Conservation (phyloP, 2,888 invertebrate species). For the Nesidiocoris tenuis region DNA sequence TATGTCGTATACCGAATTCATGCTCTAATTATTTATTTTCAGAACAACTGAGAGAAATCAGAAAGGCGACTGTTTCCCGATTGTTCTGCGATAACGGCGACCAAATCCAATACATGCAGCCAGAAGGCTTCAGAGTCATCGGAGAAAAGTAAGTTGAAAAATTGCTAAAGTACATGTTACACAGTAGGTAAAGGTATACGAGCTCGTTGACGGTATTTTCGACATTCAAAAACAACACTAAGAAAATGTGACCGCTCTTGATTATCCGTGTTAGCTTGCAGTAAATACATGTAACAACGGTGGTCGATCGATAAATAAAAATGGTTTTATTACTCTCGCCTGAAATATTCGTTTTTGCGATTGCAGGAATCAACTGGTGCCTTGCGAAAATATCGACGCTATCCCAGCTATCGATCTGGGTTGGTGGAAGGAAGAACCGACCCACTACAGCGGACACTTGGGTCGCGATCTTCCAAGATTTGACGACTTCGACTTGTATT, state of each 20-base stretch:
- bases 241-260: no score
- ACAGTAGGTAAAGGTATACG: no score
- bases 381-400: slow-evolving; percentile 57
- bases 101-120: slow-evolving; percentile 66
- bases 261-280: no score
- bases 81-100: slow-evolving; percentile 79
- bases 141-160: slow-evolving; percentile 50
- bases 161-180: neutral
- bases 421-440: slow-evolving; percentile 58
- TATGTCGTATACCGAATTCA: no score
- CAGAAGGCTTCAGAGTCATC: slow-evolving; percentile 59
- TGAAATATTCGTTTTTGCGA: no score
- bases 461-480: no score
- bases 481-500: slow-evolving; percentile 1
- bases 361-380: slow-evolving; percentile 60
- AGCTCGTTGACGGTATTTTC: no score
- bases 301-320: no score
- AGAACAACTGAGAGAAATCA: slow-evolving; percentile 72
- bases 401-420: slow-evolving; percentile 59
- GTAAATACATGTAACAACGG: no score
- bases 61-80: slow-evolving; percentile 74
- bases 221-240: no score
- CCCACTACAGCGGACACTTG: slow-evolving; percentile 9
- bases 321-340: no score
- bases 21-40: no score